Percentiles rank a stretch among this genome's conserved stretches.
These are phyloP conservation scores for Epinephelus coioides DNA, from an alignment of 2,797 vertebrate genomes.

Conservation along the genomic window DNA sequence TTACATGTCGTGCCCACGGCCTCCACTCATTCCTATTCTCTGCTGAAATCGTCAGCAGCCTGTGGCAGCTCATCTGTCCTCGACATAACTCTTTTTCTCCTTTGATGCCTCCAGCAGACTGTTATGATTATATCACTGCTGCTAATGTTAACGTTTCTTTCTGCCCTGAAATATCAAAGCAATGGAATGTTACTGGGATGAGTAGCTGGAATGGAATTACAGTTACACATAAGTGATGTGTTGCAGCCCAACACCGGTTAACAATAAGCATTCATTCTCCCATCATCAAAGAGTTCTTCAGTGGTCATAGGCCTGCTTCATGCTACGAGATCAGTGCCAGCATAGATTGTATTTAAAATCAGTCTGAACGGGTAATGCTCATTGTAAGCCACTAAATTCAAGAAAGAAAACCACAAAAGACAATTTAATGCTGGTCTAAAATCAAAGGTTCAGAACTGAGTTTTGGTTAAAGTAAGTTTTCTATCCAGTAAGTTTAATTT, in stretches of 20 bases:
- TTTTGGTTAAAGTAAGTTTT: not conserved
- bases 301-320: not conserved
- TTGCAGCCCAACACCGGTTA: not conserved
- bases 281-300: not conserved
- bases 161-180: not conserved
- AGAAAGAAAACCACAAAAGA: constrained; percentile 19
- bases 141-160: too few relatives aligned
- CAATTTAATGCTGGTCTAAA: constrained; percentile 1
- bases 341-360: constrained; percentile 10
- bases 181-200: not conserved
- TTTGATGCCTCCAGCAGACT: too few relatives aligned
- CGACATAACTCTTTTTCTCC: too few relatives aligned
- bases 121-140: too few relatives aligned
- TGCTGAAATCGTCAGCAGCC: too few relatives aligned
- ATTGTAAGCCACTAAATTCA: constrained; percentile 13
- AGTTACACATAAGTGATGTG: not conserved
- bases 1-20: too few relatives aligned
- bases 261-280: not conserved
- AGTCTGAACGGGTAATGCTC: constrained; percentile 11
- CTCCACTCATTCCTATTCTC: too few relatives aligned
- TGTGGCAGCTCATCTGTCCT: too few relatives aligned
- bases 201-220: not conserved
- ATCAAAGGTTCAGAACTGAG: not conserved
- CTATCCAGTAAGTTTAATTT: not conserved
- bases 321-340: not conserved